A percentile compares a stretch with the other conserved stretches of the same genome.
phyloP scores from a whole-genome alignment of 1,140 invertebrate genomes.

The Drosophila funebris region DNA sequence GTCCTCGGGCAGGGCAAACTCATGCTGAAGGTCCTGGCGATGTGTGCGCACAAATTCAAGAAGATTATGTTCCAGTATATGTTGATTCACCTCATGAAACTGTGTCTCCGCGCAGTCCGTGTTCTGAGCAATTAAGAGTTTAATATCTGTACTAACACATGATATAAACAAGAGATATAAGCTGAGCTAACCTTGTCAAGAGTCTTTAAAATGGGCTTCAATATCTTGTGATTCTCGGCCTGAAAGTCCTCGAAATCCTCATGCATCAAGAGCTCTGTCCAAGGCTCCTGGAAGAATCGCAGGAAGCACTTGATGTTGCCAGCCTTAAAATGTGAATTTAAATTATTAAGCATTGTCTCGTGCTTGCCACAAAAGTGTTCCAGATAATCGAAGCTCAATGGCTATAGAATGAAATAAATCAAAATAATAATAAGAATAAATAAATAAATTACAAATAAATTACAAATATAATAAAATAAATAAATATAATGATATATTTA shows the following conservation, averaged over 20 bases:
- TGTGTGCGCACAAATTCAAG: conserved; percentile 52
- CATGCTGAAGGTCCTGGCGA: conserved; percentile 50
- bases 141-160: too few species aligned
- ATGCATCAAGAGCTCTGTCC: conserved; percentile 71
- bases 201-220: conserved; percentile 14
- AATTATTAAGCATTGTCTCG: conserved; percentile 61
- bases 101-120: not conserved
- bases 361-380: conserved; percentile 68
- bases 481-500: too few species aligned
- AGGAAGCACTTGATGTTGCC: conserved; percentile 45
- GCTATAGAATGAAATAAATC: too few species aligned
- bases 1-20: conserved; percentile 70
- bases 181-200: conserved; percentile 9
- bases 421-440: too few species aligned
- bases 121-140: not conserved
- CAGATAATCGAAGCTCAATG: conserved; percentile 48
- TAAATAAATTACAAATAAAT: too few species aligned
- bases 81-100: conserved; percentile 32
- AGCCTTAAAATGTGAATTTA: conserved; percentile 31
- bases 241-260: conserved; percentile 51
- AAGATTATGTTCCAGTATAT: conserved; percentile 49
- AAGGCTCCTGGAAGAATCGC: conserved; percentile 61
- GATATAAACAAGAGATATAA: not conserved
- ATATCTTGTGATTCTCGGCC: conserved; percentile 36
- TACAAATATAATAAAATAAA: too few species aligned